Evolutionary conservation across 2,113 vertebrate species (phyloP).

Genomic region (Anhinga rufa): DNA sequence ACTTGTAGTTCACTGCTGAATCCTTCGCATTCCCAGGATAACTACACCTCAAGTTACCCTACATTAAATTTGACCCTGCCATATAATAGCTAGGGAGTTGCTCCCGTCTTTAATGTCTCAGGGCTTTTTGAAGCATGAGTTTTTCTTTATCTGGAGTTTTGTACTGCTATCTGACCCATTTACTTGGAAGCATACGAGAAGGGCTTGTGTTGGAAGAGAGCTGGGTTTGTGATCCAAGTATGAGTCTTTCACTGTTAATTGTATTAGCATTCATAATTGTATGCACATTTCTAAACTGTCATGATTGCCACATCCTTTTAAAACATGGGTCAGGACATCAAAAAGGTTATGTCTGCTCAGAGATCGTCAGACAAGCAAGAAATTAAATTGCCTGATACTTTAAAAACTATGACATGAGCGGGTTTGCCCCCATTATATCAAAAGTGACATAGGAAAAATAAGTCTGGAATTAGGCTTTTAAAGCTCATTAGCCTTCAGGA

Average conservation of each 20-base stretch:
- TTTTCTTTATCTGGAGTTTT: slow-evolving; percentile 6
- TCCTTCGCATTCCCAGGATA: background rate
- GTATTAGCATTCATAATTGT: background rate
- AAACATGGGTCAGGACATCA: background rate
- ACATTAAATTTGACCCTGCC: background rate
- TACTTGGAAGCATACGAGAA: background rate
- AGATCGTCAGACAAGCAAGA: background rate
- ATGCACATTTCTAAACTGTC: slow-evolving; percentile 11
- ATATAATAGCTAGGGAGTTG: background rate
- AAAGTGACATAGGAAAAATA: background rate
- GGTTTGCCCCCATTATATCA: background rate
- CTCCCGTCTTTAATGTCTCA: background rate
- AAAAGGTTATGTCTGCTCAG: background rate
- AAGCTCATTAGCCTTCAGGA: background rate
- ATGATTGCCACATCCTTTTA: background rate
- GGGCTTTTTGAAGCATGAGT: background rate
- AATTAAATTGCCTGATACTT: background rate
- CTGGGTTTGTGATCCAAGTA: background rate
- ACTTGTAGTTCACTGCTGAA: rapidly evolving
- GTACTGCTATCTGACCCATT: background rate
- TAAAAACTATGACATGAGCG: background rate
- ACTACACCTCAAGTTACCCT: background rate
- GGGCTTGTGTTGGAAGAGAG: background rate
- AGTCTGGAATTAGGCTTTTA: background rate
- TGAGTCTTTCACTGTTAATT: slow-evolving; percentile 13